Conservation (phyloP, 2,888 invertebrate genomes). For the Cyrtodaria siliqua region DNA sequence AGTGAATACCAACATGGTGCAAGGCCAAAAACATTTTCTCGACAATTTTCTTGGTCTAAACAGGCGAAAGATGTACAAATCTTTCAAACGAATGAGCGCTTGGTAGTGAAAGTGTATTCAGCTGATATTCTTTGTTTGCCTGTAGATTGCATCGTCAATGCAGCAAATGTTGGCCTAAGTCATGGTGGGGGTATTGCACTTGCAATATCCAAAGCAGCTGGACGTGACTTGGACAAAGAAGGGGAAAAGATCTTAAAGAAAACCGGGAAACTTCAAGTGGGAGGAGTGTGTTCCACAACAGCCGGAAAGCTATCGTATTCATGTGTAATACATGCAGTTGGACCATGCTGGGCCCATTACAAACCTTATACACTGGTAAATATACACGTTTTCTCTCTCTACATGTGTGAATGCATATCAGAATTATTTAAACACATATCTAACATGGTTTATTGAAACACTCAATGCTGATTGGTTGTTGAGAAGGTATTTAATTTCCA, state of each 20-base stretch:
- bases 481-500: no score
- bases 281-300: conserved; percentile 23
- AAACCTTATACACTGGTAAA: neutral
- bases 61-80: conserved; percentile 11
- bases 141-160: conserved; percentile 56
- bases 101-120: conserved; percentile 17
- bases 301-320: conserved; percentile 52
- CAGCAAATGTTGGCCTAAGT: conserved; percentile 34
- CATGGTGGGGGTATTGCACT: conserved; percentile 46
- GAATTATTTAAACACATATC: no score
- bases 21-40: neutral
- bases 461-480: no score
- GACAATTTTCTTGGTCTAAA: neutral
- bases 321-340: conserved; percentile 56
- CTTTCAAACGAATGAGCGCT: conserved; percentile 8
- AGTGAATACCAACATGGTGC: no score
- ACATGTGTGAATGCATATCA: no score
- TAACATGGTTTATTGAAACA: no score
- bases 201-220: conserved; percentile 43
- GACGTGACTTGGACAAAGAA: conserved; percentile 29
- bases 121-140: conserved; percentile 33
- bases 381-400: no score
- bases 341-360: conserved; percentile 54
- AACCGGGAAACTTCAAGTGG: conserved; percentile 21
- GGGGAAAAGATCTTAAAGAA: conserved; percentile 18